phyloP scores from a whole-genome alignment of 2,888 invertebrate genomes.

The Notodonta ziczac region DNA sequence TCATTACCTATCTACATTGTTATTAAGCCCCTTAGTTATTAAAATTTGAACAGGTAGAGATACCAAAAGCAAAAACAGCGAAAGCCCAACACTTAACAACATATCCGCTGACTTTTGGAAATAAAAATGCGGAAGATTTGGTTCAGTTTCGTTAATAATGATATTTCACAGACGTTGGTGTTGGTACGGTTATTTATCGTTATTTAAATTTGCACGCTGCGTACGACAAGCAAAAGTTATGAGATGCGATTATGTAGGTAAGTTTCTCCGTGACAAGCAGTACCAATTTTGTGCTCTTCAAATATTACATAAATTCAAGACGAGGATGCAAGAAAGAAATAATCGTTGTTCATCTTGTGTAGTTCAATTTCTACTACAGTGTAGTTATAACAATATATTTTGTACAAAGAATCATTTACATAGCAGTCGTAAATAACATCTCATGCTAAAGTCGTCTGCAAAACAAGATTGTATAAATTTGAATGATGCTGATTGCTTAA shows the following conservation, averaged over 20 bases:
- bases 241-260: slow-evolving; percentile 16
- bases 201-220: slow-evolving; percentile 13
- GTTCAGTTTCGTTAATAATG: slow-evolving; percentile 1
- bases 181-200: slow-evolving; percentile 7
- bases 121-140: slow-evolving; percentile 1
- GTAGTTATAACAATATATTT: background rate
- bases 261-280: slow-evolving; percentile 13
- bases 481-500: slow-evolving; percentile 1
- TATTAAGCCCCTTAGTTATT: slow-evolving; percentile 20
- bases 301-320: slow-evolving; percentile 14
- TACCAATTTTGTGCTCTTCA: slow-evolving; percentile 27
- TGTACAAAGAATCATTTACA: background rate
- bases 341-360: no score
- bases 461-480: background rate
- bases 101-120: background rate
- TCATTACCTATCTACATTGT: slow-evolving; percentile 15
- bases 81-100: slow-evolving; percentile 14
- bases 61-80: slow-evolving; percentile 19
- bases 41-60: slow-evolving; percentile 25
- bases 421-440: background rate
- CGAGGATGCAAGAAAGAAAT: background rate
- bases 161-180: slow-evolving; percentile 15
- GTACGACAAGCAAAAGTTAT: slow-evolving; percentile 17
- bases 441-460: background rate
- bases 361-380: background rate